phyloP scores from a whole-genome alignment of 2,113 vertebrate species.

The Uropsilus gracilis region DNA sequence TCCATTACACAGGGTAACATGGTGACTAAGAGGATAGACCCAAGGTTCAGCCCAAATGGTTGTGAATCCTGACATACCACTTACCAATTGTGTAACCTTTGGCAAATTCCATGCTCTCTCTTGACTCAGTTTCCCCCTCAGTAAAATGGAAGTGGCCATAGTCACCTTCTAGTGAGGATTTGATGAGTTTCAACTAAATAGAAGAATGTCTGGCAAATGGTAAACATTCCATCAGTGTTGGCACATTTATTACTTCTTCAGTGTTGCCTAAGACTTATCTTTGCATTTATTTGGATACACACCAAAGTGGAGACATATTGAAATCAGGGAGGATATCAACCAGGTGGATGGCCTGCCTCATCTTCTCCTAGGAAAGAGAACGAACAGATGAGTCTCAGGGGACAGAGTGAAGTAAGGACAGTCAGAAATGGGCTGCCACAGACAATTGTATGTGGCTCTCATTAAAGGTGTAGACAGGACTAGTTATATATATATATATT shows the following conservation, averaged over 20 bases:
- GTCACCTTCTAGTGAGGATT: neutral
- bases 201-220: neutral
- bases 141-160: neutral
- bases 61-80: neutral
- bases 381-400: neutral
- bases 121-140: constrained; percentile 3
- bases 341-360: neutral
- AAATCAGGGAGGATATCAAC: neutral
- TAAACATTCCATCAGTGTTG: neutral
- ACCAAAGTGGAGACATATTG: neutral
- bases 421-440: neutral
- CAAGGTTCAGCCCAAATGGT: neutral
- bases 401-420: neutral
- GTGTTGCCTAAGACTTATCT: neutral
- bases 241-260: neutral
- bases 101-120: neutral
- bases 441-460: neutral
- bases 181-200: neutral
- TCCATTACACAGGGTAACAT: fast-evolving
- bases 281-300: neutral
- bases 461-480: neutral
- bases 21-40: neutral
- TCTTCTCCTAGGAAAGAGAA: neutral
- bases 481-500: neutral
- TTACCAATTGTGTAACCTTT: neutral